Percentiles rank a stretch among this genome's conserved stretches.
Evolutionary conservation across 1,140 invertebrate genomes (phyloP).

Genomic region (Papilio polytes): DNA sequence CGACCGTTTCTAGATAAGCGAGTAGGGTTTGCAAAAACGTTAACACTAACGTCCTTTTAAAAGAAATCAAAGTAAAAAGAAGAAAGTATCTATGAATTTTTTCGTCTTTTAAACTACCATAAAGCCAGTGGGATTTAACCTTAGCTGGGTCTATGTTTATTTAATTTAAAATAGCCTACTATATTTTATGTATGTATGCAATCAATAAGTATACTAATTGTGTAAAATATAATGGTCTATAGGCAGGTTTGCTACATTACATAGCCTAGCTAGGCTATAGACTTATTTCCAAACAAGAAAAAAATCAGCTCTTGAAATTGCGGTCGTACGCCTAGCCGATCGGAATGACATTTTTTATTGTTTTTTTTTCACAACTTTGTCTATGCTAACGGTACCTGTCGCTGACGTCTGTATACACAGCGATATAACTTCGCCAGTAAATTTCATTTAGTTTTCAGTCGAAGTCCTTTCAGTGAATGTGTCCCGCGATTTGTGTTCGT

Average conservation of each 20-base stretch:
- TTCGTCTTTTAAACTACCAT: neutral
- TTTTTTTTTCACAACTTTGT: neutral
- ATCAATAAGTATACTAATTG: neutral
- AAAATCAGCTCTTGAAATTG: neutral
- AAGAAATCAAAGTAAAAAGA: neutral
- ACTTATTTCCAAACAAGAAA: neutral
- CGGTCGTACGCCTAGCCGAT: neutral
- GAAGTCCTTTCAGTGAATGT: slow-evolving; percentile 31
- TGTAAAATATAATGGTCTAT: neutral
- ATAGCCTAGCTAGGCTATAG: neutral
- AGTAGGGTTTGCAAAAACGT: slow-evolving; percentile 30
- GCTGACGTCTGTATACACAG: slow-evolving; percentile 31
- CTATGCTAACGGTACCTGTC: slow-evolving; percentile 26
- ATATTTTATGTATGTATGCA: too few species aligned
- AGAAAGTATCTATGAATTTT: neutral
- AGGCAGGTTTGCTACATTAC: neutral
- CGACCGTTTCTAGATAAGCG: slow-evolving; percentile 30
- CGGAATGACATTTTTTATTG: slow-evolving; percentile 11
- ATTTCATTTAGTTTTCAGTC: slow-evolving; percentile 36
- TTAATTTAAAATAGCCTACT: too few species aligned
- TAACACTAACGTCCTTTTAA: neutral
- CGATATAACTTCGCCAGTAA: slow-evolving; percentile 21
- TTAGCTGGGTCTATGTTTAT: too few species aligned
- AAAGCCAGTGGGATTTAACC: too few species aligned
- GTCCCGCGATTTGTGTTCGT: neutral